Conservation (phyloP, 1,140 invertebrate species). For the Drosophila parabipectinata region DNA sequence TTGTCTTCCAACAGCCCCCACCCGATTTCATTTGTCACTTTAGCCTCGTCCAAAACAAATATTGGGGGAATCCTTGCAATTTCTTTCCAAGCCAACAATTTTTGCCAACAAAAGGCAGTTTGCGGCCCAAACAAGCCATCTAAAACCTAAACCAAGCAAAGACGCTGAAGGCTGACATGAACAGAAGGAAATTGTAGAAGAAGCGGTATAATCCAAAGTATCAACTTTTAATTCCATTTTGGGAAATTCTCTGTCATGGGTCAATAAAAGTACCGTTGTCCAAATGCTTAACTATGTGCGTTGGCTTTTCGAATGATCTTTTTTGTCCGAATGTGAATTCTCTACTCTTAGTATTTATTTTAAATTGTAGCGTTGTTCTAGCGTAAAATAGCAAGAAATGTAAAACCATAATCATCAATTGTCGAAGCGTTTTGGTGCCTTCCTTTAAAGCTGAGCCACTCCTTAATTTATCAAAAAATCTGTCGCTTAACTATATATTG, state of each 20-base stretch:
- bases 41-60: neutral
- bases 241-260: slow-evolving; percentile 39
- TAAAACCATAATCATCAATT: no score
- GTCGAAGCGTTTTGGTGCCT: no score
- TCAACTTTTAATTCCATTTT: slow-evolving; percentile 75
- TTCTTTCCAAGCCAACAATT: slow-evolving; percentile 41
- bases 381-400: no score
- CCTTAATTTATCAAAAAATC: slow-evolving; percentile 57
- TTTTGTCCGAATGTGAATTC: slow-evolving; percentile 15
- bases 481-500: slow-evolving; percentile 53
- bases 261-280: slow-evolving; percentile 61
- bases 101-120: slow-evolving; percentile 39
- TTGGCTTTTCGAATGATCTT: slow-evolving; percentile 2
- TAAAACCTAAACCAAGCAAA: neutral
- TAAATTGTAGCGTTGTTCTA: no score
- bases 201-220: slow-evolving; percentile 13
- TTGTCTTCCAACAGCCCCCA: slow-evolving; percentile 25
- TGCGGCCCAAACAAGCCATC: slow-evolving; percentile 64
- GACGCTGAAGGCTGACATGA: slow-evolving; percentile 6
- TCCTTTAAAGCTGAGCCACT: no score
- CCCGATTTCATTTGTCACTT: slow-evolving; percentile 46
- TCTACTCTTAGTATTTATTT: slow-evolving; percentile 58
- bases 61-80: slow-evolving; percentile 17
- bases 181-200: neutral
- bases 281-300: slow-evolving; percentile 71